Evolutionary conservation across 2,113 vertebrate genomes (phyloP).

Genomic region (Ciconia stormi): DNA sequence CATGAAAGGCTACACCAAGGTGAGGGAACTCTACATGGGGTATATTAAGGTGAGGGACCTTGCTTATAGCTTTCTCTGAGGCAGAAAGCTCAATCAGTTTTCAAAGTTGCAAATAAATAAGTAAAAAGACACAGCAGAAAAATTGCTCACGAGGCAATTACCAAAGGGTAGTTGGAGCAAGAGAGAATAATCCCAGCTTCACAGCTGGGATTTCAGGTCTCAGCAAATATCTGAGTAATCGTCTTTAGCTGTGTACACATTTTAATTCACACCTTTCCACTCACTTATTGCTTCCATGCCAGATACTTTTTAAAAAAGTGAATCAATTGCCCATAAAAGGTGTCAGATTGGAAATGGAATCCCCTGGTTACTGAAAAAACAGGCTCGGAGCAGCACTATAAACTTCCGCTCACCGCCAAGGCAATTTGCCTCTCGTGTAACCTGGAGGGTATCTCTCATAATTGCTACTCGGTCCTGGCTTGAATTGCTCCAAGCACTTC

Average conservation of each 20-base stretch:
- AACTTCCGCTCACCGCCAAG: background rate
- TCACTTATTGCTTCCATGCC: background rate
- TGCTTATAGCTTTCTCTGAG: background rate
- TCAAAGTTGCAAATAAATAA: constrained; percentile 20
- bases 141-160: background rate
- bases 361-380: background rate
- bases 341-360: constrained; percentile 16
- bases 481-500: constrained; percentile 53
- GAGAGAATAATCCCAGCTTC: background rate
- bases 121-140: background rate
- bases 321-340: constrained; percentile 31
- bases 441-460: constrained; percentile 40
- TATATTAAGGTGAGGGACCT: background rate
- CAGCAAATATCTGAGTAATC: constrained; percentile 11
- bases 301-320: background rate
- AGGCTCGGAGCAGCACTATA: background rate
- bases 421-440: constrained; percentile 35
- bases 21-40: background rate
- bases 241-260: background rate
- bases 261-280: constrained; percentile 50
- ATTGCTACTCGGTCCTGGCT: constrained; percentile 3
- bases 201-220: background rate
- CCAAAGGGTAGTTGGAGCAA: background rate
- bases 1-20: background rate
- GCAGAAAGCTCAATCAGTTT: background rate